A percentile compares a stretch with the other conserved stretches of the same genome.
These are phyloP conservation scores for Fregetta grallaria DNA, from an alignment of 2,113 vertebrate genomes.

Conservation along the genomic window DNA sequence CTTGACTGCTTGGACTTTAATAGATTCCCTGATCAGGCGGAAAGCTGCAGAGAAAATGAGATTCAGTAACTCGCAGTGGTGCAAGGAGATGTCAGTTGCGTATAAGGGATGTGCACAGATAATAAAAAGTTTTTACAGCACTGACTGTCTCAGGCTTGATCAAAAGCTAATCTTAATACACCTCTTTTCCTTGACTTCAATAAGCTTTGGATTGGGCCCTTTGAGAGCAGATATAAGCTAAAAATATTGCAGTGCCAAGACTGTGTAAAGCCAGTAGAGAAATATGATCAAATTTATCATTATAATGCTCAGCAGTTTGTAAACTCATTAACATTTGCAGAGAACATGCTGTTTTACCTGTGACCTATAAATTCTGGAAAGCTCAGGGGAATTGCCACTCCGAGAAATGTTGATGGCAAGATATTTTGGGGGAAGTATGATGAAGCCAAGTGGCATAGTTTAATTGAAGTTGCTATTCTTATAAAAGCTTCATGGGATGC, in stretches of 20 bases:
- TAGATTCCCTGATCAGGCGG: conserved; percentile 24
- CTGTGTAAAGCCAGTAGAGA: conserved; percentile 7
- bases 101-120: background rate
- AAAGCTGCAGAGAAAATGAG: conserved; percentile 7
- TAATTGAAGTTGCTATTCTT: background rate
- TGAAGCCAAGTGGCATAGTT: background rate
- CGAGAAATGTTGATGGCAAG: conserved; percentile 6
- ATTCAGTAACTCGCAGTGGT: background rate
- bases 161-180: conserved; percentile 33
- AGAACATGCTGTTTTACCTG: conserved; percentile 42
- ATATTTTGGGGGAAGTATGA: background rate
- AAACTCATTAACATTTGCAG: conserved; percentile 64
- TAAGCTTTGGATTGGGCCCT: conserved; percentile 17
- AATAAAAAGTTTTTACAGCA: background rate
- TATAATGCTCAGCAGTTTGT: conserved; percentile 50
- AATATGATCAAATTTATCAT: conserved; percentile 38
- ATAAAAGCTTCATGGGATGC: background rate
- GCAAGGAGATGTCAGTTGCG: background rate
- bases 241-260: conserved; percentile 21
- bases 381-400: conserved; percentile 11
- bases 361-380: conserved; percentile 42
- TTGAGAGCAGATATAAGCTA: background rate
- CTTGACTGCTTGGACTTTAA: conserved; percentile 8
- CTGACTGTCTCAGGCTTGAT: conserved; percentile 4
- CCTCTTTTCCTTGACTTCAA: conserved; percentile 34